phyloP scores from a whole-genome alignment of 1,140 invertebrate species.

The Bombus waltoni region DNA sequence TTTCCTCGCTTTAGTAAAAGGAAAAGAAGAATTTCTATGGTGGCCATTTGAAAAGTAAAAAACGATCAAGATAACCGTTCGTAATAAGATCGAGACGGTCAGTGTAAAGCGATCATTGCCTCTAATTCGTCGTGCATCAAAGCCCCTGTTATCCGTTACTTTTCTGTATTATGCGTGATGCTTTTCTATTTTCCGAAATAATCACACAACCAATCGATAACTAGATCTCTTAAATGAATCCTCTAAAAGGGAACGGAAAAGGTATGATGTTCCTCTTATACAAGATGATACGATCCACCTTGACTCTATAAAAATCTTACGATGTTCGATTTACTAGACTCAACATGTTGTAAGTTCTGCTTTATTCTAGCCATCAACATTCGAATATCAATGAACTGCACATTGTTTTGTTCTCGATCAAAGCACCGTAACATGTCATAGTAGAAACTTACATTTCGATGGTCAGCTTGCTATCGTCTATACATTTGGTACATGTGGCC shows the following conservation, averaged over 20 bases:
- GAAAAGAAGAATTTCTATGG: neutral
- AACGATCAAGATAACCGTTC: neutral
- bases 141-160: conserved; percentile 5
- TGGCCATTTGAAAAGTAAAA: neutral
- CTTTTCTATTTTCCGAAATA: neutral
- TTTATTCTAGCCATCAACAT: neutral
- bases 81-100: neutral
- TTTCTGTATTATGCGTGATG: neutral
- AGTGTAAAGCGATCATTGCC: conserved; percentile 27
- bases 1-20: neutral
- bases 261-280: neutral
- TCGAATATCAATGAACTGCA: neutral
- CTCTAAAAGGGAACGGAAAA: neutral
- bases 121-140: conserved; percentile 10
- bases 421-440: neutral
- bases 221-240: neutral
- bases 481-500: neutral
- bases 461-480: neutral
- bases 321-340: neutral
- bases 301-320: neutral
- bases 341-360: neutral
- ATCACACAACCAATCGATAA: neutral
- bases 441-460: conserved; percentile 8
- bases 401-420: neutral
- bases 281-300: neutral